These are phyloP conservation scores for Phthorimaea operculella DNA, from an alignment of 1,140 invertebrate species.

Conservation along the genomic window DNA sequence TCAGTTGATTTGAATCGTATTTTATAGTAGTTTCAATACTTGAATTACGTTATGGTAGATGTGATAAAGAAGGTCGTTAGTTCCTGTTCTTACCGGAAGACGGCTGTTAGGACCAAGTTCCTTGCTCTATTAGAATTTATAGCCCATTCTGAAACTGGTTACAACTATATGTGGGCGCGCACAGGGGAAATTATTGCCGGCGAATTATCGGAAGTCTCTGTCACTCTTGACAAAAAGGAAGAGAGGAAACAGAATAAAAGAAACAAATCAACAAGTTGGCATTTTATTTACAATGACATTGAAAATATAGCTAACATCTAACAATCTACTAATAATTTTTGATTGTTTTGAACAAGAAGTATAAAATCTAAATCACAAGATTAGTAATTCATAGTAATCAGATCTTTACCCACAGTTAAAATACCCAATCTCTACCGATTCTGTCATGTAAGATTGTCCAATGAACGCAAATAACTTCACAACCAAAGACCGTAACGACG, in stretches of 20 bases:
- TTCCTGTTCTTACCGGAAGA: too few relatives aligned
- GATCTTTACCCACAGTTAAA: slow-evolving; percentile 28
- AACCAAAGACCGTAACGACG: slow-evolving; percentile 27
- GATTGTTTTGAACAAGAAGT: slow-evolving; percentile 67
- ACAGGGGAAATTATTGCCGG: too few relatives aligned
- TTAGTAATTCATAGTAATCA: slow-evolving; percentile 56
- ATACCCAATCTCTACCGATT: background rate
- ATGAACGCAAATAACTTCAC: slow-evolving; percentile 17
- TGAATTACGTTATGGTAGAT: too few relatives aligned
- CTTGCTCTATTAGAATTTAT: too few relatives aligned
- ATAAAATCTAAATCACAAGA: slow-evolving; percentile 69
- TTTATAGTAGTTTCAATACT: too few relatives aligned
- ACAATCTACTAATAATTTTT: slow-evolving; percentile 63
- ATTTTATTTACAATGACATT: slow-evolving; percentile 69
- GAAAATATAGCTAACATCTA: slow-evolving; percentile 68
- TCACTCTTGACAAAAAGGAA: too few relatives aligned
- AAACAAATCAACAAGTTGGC: slow-evolving; percentile 64
- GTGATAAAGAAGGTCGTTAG: slow-evolving; percentile 5
- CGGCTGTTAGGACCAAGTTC: too few relatives aligned
- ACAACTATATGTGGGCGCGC: slow-evolving; percentile 7
- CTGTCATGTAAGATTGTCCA: slow-evolving; percentile 3
- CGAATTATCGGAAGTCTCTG: too few relatives aligned
- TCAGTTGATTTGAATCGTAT: too few relatives aligned
- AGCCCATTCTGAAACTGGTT: too few relatives aligned
- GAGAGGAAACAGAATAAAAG: slow-evolving; percentile 49